phyloP scores from a whole-genome alignment of 1,140 invertebrate species.

The Sarcophaga peregrina region DNA sequence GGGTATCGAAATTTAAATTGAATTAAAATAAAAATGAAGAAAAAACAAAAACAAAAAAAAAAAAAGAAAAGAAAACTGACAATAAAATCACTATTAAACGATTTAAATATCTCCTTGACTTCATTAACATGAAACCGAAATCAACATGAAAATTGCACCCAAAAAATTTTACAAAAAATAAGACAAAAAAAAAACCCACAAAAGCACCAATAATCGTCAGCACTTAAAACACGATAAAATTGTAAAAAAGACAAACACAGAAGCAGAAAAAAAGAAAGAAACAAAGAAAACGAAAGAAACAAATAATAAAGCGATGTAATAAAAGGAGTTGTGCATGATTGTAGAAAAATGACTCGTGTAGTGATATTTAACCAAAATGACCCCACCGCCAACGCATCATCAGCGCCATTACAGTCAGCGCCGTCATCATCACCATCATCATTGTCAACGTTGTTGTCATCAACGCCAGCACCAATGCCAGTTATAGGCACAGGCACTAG shows the following conservation, averaged over 20 bases:
- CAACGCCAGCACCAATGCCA: neutral
- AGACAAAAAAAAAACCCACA: neutral
- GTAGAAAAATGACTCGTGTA: conserved; percentile 15
- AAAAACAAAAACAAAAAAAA: too few species aligned
- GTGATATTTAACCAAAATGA: conserved; percentile 36
- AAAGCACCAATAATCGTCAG: conserved; percentile 2
- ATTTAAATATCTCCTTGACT: conserved; percentile 33
- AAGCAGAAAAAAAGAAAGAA: neutral
- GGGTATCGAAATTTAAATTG: too few species aligned
- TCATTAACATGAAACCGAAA: conserved; percentile 38
- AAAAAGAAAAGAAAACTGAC: neutral
- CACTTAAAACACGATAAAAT: neutral
- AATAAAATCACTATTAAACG: neutral
- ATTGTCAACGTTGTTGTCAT: neutral
- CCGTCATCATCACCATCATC: neutral
- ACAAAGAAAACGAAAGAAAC: neutral
- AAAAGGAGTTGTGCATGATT: conserved; percentile 33
- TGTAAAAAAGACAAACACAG: neutral
- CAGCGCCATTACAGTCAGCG: neutral
- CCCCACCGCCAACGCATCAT: conserved; percentile 35
- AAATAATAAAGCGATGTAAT: neutral
- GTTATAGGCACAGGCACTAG: neutral
- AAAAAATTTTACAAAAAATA: conserved; percentile 11
- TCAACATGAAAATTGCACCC: conserved; percentile 27
- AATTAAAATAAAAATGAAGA: too few species aligned